Percentiles rank a stretch among this genome's conserved stretches.
These are phyloP conservation scores for Mareca penelope DNA, from an alignment of 2,797 vertebrate species.

Conservation along the genomic window DNA sequence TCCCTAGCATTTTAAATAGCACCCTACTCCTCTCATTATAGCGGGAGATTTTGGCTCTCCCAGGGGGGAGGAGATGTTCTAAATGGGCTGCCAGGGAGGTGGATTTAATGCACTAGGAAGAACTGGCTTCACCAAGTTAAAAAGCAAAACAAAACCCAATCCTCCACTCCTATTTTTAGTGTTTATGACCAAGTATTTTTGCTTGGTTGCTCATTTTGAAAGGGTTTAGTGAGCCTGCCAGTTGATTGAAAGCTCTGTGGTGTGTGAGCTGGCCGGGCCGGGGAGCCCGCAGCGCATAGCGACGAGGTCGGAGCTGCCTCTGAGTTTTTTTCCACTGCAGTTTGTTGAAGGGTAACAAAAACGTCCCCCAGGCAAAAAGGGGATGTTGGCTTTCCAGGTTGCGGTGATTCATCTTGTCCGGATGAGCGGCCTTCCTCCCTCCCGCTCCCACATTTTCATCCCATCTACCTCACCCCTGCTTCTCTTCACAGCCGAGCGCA, in stretches of 20 bases:
- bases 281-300: constrained; percentile 58
- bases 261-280: constrained; percentile 65
- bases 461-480: neutral
- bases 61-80: constrained; percentile 46
- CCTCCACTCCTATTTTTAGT: constrained; percentile 69
- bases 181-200: constrained; percentile 72
- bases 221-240: constrained; percentile 71
- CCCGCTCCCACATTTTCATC: neutral
- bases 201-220: constrained; percentile 77
- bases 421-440: constrained; percentile 37
- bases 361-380: constrained; percentile 40
- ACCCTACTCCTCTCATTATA: constrained; percentile 32
- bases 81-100: constrained; percentile 48
- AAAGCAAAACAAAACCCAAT: constrained; percentile 57
- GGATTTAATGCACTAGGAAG: constrained; percentile 62
- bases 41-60: constrained; percentile 36
- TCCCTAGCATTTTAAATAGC: constrained; percentile 39
- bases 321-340: constrained; percentile 59
- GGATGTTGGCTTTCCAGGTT: constrained; percentile 39
- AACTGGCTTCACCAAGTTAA: constrained; percentile 63
- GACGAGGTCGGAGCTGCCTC: constrained; percentile 42
- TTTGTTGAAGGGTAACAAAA: constrained; percentile 62
- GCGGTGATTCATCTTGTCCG: constrained; percentile 35
- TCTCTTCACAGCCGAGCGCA: neutral
- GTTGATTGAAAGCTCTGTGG: constrained; percentile 73